Evolutionary conservation across 2,797 vertebrate genomes (phyloP).

Genomic region (Myioborus miniatus): DNA sequence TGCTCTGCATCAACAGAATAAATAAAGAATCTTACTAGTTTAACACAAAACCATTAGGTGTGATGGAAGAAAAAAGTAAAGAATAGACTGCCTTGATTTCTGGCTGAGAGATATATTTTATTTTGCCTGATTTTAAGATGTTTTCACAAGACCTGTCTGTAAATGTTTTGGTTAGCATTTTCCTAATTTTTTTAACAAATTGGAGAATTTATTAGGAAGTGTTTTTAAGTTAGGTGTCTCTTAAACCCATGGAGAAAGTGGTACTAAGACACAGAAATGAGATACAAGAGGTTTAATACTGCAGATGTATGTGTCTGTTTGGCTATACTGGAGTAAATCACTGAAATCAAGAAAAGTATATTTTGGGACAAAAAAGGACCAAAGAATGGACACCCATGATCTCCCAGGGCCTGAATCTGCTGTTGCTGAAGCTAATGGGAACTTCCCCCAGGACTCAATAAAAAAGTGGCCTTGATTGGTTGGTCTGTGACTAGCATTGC

Average conservation of each 20-base stretch:
- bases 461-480: not conserved
- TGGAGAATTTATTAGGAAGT: not conserved
- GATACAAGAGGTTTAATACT: not conserved
- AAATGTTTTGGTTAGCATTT: not conserved
- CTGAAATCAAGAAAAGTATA: not conserved
- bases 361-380: not conserved
- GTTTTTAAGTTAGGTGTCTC: not conserved
- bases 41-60: not conserved
- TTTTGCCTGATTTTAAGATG: not conserved
- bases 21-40: not conserved
- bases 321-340: not conserved
- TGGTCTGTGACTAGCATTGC: not conserved
- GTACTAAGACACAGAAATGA: not conserved
- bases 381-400: not conserved
- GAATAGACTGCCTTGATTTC: not conserved
- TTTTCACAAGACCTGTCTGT: not conserved
- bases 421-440: not conserved
- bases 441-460: not conserved
- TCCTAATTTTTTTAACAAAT: not conserved
- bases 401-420: not conserved
- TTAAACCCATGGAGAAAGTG: not conserved
- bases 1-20: not conserved
- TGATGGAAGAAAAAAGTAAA: not conserved
- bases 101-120: not conserved
- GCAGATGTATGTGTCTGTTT: not conserved